Evolutionary conservation across 2,113 vertebrate genomes (phyloP).

Genomic region (Triplophysa tibetana): DNA sequence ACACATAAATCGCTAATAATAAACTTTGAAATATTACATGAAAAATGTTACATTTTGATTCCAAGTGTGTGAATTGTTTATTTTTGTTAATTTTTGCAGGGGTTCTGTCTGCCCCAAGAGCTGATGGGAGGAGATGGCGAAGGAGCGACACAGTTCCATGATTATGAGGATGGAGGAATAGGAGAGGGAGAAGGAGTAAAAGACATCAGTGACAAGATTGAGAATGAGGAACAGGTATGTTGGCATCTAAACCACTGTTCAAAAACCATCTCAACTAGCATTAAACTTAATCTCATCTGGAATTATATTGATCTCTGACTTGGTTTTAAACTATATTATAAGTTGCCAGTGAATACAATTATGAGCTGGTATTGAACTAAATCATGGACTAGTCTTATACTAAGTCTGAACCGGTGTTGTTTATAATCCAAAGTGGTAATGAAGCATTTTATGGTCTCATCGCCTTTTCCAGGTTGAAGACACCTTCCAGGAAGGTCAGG

Average conservation of each 20-base stretch:
- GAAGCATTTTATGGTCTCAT: no score
- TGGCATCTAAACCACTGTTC: neutral
- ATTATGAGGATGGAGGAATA: conserved; percentile 91
- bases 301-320: no score
- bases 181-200: conserved; percentile 93
- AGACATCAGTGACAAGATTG: conserved; percentile 95
- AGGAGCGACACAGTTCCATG: conserved; percentile 88
- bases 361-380: neutral
- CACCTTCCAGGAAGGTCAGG: conserved; percentile 83
- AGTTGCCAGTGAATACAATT: neutral
- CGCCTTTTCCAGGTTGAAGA: conserved; percentile 85
- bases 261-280: neutral
- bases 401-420: neutral
- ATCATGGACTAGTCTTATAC: neutral
- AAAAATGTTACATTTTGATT: no score
- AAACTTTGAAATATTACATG: no score
- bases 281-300: neutral
- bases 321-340: neutral
- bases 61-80: no score
- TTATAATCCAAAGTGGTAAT: neutral
- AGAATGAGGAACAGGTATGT: conserved; percentile 92
- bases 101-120: conserved; percentile 94
- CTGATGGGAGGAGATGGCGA: conserved; percentile 84
- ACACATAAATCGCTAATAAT: no score
- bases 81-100: conserved; percentile 68